A percentile compares a stretch with the other conserved stretches of the same genome.
Evolutionary conservation across 1,140 invertebrate species (phyloP).

Genomic region (Steinernema khuongi): DNA sequence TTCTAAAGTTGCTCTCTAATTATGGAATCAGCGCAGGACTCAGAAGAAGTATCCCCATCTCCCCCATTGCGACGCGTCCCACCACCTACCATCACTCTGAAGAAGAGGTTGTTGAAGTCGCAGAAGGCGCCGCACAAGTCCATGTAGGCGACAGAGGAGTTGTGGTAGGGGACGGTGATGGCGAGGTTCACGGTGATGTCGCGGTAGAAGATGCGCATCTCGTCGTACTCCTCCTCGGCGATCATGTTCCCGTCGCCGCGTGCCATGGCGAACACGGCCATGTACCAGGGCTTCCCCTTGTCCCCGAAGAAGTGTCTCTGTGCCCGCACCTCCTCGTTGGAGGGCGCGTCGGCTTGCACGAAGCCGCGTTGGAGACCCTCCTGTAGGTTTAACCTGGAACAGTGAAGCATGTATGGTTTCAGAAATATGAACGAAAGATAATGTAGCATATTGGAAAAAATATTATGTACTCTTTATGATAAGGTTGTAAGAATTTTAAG

Average conservation of each 20-base stretch:
- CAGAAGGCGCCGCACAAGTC: neutral
- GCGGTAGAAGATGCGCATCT: neutral
- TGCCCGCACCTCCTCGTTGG: neutral
- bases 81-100: neutral
- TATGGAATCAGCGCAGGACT: neutral
- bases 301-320: conserved; percentile 4
- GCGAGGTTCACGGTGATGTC: neutral
- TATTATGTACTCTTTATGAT: too few relatives aligned
- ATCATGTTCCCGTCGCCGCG: neutral
- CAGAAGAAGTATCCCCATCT: neutral
- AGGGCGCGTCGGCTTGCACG: neutral
- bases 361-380: neutral
- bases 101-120: neutral
- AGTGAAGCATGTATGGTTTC: neutral
- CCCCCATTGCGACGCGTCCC: too few relatives aligned
- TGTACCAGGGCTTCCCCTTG: neutral
- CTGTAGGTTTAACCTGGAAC: neutral
- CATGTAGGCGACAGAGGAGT: neutral
- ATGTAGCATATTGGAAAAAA: neutral
- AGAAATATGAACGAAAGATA: neutral
- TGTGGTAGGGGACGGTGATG: neutral
- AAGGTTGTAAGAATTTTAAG: too few relatives aligned
- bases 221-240: neutral
- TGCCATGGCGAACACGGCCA: neutral
- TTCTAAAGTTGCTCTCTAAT: neutral